Evolutionary conservation across 2,797 vertebrate species (phyloP).

Genomic region (Falco novaeseelandiae): DNA sequence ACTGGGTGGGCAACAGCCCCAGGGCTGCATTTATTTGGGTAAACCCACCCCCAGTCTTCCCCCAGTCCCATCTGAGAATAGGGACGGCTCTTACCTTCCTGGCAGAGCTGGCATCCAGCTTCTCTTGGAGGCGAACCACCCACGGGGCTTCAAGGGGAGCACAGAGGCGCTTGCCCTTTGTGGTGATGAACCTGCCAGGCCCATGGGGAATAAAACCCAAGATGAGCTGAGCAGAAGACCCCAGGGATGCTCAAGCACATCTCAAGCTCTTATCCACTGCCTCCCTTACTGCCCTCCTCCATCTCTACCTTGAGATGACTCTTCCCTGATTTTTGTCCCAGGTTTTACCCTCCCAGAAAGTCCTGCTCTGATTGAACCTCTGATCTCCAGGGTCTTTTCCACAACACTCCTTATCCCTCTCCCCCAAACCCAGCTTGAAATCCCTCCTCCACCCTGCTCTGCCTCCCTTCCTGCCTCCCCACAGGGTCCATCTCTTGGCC

Average conservation of each 20-base stretch:
- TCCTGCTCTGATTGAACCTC: not conserved
- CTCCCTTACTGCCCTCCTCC: not conserved
- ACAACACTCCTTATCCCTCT: not conserved
- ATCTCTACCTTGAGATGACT: not conserved
- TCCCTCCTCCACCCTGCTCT: not conserved
- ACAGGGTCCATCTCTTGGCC: accelerated
- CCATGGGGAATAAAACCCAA: accelerated
- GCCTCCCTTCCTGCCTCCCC: not conserved
- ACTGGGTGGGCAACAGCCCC: not conserved
- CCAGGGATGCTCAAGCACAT: not conserved
- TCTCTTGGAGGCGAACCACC: conserved; percentile 39
- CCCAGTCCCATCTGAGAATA: not conserved
- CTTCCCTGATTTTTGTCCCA: not conserved
- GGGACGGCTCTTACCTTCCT: conserved; percentile 4
- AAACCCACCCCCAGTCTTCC: accelerated
- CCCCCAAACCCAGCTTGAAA: not conserved
- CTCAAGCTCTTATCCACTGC: not conserved
- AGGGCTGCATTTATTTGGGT: not conserved
- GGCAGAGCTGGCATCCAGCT: not conserved
- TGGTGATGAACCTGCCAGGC: conserved; percentile 47
- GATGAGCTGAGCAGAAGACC: not conserved
- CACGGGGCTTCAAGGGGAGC: not conserved
- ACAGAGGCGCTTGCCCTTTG: conserved; percentile 41
- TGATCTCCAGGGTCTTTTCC: not conserved
- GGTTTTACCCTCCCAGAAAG: accelerated